Evolutionary conservation across 2,113 vertebrate species (phyloP).

Genomic region (Chaenogobius annularis): DNA sequence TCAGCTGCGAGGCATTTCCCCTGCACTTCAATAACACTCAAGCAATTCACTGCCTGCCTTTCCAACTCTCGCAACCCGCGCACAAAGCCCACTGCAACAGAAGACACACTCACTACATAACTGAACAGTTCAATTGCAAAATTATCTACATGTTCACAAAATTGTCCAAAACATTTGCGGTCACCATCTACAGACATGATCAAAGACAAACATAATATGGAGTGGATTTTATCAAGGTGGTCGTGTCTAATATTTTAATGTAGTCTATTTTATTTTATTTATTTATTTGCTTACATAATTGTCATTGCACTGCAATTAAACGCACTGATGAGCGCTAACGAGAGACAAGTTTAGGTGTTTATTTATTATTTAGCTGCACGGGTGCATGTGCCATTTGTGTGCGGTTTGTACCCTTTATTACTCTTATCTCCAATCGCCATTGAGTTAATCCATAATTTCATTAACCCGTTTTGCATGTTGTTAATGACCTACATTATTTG

Average conservation of each 20-base stretch:
- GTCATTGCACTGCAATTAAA: too few species aligned
- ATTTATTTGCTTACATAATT: conserved; percentile 14
- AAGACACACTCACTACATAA: neutral
- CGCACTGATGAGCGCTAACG: too few species aligned
- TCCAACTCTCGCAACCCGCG: neutral
- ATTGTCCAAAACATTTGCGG: too few species aligned
- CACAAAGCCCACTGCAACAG: neutral
- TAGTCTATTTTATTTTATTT: neutral
- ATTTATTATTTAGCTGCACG: too few species aligned
- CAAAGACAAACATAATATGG: too few species aligned
- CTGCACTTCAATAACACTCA: conserved; percentile 59
- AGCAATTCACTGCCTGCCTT: conserved; percentile 42
- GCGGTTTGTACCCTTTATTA: conserved; percentile 31
- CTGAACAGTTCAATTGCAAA: conserved; percentile 14
- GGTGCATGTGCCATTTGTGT: conserved; percentile 6
- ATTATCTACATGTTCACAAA: too few species aligned
- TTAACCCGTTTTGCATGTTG: conserved; percentile 55
- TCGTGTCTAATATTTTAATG: too few species aligned
- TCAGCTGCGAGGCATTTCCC: conserved; percentile 70
- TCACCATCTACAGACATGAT: too few species aligned
- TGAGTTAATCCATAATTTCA: conserved; percentile 54
- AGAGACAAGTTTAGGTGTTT: too few species aligned
- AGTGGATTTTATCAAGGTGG: too few species aligned
- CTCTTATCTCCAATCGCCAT: conserved; percentile 43
- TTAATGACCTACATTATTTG: conserved; percentile 49